Conservation (phyloP, 1,140 invertebrate species). For the Drosophila lini region DNA sequence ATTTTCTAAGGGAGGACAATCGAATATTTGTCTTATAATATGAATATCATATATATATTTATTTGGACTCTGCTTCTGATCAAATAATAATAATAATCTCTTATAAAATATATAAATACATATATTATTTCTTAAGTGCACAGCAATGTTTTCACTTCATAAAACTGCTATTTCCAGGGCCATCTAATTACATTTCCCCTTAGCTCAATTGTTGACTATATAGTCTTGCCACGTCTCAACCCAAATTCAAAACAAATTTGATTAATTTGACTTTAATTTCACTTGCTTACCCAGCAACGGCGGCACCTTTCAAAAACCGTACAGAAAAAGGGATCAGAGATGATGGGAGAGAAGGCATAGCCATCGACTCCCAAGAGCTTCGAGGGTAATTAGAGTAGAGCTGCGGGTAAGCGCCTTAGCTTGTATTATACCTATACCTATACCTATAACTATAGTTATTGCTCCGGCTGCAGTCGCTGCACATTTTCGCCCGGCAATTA, state of each 20-base stretch:
- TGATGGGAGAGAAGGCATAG: conserved; percentile 38
- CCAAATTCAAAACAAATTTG: conserved; percentile 42
- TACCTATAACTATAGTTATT: neutral
- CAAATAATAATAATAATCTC: too few relatives aligned
- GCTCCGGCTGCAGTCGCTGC: conserved; percentile 31
- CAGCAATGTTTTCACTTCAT: conserved; percentile 1
- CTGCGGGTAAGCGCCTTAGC: conserved; percentile 51
- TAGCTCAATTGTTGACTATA: neutral
- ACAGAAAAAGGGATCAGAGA: conserved; percentile 48
- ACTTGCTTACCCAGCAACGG: conserved; percentile 37
- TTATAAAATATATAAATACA: too few relatives aligned
- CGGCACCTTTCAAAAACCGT: conserved; percentile 43
- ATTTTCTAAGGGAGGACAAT: neutral
- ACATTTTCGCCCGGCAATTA: conserved; percentile 62
- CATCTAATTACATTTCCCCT: conserved; percentile 24
- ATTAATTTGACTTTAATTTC: conserved; percentile 61
- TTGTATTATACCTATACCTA: conserved; percentile 17
- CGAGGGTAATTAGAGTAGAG: conserved; percentile 56
- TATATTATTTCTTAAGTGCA: neutral
- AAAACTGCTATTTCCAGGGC: neutral
- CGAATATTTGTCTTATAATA: too few relatives aligned
- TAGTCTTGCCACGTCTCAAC: conserved; percentile 24
- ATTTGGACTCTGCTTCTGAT: neutral
- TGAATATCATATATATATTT: neutral
- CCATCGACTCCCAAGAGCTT: conserved; percentile 36